These are phyloP conservation scores for Pollenia labialis DNA, from an alignment of 2,888 invertebrate species.

Conservation along the genomic window DNA sequence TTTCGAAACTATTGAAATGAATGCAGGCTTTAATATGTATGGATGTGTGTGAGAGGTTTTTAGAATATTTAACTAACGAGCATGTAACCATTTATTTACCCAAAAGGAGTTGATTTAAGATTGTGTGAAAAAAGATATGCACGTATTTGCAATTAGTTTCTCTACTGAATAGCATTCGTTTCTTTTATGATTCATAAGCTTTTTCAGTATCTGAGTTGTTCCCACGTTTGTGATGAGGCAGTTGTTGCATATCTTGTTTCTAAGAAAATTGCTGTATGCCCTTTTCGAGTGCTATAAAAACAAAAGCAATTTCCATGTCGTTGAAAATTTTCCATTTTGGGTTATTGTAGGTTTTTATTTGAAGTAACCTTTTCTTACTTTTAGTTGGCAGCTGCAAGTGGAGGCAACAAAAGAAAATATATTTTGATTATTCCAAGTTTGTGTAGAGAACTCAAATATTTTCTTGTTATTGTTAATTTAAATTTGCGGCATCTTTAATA, in stretches of 20 bases:
- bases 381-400: conserved; percentile 21
- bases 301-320: conserved; percentile 31
- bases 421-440: conserved; percentile 5
- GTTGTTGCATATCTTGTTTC: conserved; percentile 15
- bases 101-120: conserved; percentile 61
- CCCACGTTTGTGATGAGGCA: conserved; percentile 32
- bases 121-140: conserved; percentile 72
- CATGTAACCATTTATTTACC: not conserved
- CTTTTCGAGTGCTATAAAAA: conserved; percentile 44
- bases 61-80: not conserved
- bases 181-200: conserved; percentile 29
- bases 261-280: conserved; percentile 52
- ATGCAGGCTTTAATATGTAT: not conserved
- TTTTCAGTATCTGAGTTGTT: conserved; percentile 22
- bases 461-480: conserved; percentile 7
- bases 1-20: not conserved
- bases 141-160: conserved; percentile 67
- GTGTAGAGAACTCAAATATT: conserved; percentile 3
- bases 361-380: not conserved
- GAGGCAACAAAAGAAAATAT: conserved; percentile 17
- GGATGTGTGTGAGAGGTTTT: conserved; percentile 4
- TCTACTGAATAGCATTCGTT: conserved; percentile 45
- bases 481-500: conserved; percentile 34
- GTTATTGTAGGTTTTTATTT: not conserved
- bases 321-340: conserved; percentile 8